Evolutionary conservation across 2,888 invertebrate species (phyloP), one percentile per base, ranked within the genome.

Genomic region (Ceriagrion tenellum): DNA sequence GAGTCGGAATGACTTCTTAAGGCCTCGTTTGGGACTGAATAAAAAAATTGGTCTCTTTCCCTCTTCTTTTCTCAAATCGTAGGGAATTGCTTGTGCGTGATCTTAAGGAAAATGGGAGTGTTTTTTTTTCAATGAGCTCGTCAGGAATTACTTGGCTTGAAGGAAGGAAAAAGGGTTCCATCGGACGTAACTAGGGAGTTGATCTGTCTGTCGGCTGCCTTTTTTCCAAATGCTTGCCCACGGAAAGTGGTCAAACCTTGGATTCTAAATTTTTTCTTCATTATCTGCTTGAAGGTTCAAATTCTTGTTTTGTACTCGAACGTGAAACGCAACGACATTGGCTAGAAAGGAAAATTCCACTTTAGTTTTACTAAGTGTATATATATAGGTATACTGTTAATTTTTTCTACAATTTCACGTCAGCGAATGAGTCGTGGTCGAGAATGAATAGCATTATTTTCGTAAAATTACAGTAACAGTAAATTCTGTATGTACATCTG

Each of bases 1-100:
- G 93, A 23, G 91, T 47, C 12, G 47, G 74, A 47, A 74, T 47
- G 93, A 93, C 69, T 69, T 93, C 69, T 93, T 93, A 93, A 93
- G 69, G 30, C 47, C 63, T 93, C 69, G 63, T 18, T 18, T 10
- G 26, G 55, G 74, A 59, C 59, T 59, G 59, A 59, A 59, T 59
- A 59, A 91, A 91, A 93, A 91, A 63, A n/a, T n/a, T 16, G 69
- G 16, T 69, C 93, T 69, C n/a, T n/a, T 59, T 59, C 26, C 12
- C 74, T 40, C n/a, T 1, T 0, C 89, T 8, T 47, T 47, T 47
- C 47, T 47, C 8, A 47, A 47, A 26, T 26, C 26, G n/a, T 69
- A n/a, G 69, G n/a, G 35, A 89, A 89, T 89, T 89, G 55, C 69
- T 26, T 69, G 69, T 40, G 56, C 69, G 93, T 93, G 93, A 74